Evolutionary conservation across 2,888 invertebrate genomes (phyloP).

Genomic region (Tinea trinotella): DNA sequence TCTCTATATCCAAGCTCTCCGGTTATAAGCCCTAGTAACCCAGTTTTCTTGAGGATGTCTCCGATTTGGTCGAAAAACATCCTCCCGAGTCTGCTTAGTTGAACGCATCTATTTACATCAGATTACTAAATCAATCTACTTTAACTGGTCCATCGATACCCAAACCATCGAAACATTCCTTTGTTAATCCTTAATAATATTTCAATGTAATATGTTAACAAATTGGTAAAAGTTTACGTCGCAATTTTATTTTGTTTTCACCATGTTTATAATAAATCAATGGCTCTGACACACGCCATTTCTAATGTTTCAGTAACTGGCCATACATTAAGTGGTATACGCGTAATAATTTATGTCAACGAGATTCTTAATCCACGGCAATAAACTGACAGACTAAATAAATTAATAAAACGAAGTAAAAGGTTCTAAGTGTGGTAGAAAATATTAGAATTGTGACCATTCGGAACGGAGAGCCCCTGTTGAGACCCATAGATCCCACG

Average conservation of each 20-base stretch:
- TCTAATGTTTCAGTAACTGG: constrained; percentile 34
- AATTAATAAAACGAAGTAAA: constrained; percentile 32
- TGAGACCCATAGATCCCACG: constrained; percentile 54
- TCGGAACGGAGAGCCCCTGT: constrained; percentile 24
- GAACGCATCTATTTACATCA: no score
- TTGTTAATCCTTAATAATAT: no score
- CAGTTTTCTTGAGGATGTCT: no score
- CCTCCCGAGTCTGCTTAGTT: no score
- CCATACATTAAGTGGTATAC: constrained; percentile 39
- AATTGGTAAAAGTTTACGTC: background rate
- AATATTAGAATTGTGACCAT: constrained; percentile 25
- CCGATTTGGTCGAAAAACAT: no score
- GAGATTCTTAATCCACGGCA: constrained; percentile 56
- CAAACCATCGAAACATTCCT: no score
- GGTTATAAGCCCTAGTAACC: no score
- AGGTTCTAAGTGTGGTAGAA: constrained; percentile 35
- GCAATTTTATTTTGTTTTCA: background rate
- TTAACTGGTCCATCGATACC: no score
- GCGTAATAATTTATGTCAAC: constrained; percentile 56
- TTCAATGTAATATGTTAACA: background rate
- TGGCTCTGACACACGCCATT: constrained; percentile 23
- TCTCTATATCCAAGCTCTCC: no score
- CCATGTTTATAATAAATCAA: constrained; percentile 23
- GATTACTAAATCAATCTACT: no score
- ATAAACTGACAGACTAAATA: constrained; percentile 53